phyloP scores from a whole-genome alignment of 2,888 invertebrate species.

The Neoitamus cyanurus region DNA sequence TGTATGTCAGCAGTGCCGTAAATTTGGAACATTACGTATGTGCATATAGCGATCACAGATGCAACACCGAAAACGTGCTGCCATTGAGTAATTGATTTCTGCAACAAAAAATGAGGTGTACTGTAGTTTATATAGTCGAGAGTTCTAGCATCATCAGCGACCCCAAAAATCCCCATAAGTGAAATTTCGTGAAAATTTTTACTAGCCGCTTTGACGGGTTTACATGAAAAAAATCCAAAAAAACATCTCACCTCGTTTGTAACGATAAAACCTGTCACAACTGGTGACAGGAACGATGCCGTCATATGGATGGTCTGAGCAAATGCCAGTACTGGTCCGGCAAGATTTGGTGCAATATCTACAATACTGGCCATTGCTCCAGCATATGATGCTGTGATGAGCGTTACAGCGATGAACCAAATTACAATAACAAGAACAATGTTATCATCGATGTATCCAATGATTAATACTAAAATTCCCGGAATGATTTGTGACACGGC shows the following conservation, averaged over 20 bases:
- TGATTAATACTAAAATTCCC: slow-evolving; percentile 72
- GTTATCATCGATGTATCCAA: slow-evolving; percentile 74
- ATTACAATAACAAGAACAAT: slow-evolving; percentile 70
- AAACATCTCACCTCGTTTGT: slow-evolving; percentile 69
- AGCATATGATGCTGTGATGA: slow-evolving; percentile 78
- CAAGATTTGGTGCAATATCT: slow-evolving; percentile 82
- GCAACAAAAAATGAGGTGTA: slow-evolving; percentile 20
- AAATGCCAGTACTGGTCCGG: slow-evolving; percentile 78
- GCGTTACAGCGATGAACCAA: slow-evolving; percentile 77
- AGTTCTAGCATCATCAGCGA: too few species aligned
- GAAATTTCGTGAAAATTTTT: background rate
- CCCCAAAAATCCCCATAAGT: background rate
- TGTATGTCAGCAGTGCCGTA: slow-evolving; percentile 75
- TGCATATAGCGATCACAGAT: slow-evolving; percentile 71
- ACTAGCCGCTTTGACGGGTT: too few species aligned
- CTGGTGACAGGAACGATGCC: slow-evolving; percentile 76
- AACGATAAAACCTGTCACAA: slow-evolving; percentile 73
- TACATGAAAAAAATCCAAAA: too few species aligned
- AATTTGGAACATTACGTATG: slow-evolving; percentile 74
- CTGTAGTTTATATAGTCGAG: too few species aligned
- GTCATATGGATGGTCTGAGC: slow-evolving; percentile 83
- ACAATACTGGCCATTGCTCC: slow-evolving; percentile 82
- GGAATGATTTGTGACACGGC: slow-evolving; percentile 77
- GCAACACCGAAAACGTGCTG: slow-evolving; percentile 73
- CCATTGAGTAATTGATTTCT: slow-evolving; percentile 70